Percentiles rank a stretch among this genome's conserved stretches.
Conservation (phyloP, 2,113 vertebrate species). For the Pristiophorus japonicus region DNA sequence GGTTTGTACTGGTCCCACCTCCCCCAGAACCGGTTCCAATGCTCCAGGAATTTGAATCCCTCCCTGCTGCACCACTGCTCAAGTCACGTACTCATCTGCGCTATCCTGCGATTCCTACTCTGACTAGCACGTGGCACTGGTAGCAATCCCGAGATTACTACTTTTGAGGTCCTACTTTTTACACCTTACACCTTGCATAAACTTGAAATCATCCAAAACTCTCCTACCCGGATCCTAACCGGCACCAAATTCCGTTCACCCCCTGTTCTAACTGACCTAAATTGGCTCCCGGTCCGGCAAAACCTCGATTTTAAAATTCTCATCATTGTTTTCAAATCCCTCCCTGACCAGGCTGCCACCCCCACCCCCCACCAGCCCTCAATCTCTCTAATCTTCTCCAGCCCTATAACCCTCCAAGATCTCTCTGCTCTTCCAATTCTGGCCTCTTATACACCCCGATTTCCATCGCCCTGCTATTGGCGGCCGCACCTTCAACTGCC, state of each 20-base stretch:
- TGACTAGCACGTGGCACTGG: too few relatives aligned
- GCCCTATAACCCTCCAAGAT: not conserved
- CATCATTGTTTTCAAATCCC: not conserved
- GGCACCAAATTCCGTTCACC: not conserved
- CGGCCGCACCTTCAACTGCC: not conserved
- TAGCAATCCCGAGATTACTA: too few relatives aligned
- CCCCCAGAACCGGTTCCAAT: too few relatives aligned
- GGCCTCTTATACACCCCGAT: not conserved
- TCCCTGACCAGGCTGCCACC: not conserved
- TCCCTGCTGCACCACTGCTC: too few relatives aligned
- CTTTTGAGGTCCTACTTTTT: too few relatives aligned
- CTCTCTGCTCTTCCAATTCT: not conserved
- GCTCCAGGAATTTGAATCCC: too few relatives aligned
- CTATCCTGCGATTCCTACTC: too few relatives aligned
- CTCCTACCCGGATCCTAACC: not conserved
- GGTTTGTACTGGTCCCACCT: too few relatives aligned
- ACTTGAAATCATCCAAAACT: not conserved
- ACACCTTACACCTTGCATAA: not conserved
- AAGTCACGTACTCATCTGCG: too few relatives aligned
- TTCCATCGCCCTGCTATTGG: not conserved
- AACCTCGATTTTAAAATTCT: not conserved
- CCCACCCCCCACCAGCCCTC: too few relatives aligned
- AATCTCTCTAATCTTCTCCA: not conserved
- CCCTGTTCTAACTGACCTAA: not conserved
- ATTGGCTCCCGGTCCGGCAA: not conserved